Evolutionary conservation across 2,797 vertebrate species (phyloP).

Genomic region (Peromyscus nudipes): DNA sequence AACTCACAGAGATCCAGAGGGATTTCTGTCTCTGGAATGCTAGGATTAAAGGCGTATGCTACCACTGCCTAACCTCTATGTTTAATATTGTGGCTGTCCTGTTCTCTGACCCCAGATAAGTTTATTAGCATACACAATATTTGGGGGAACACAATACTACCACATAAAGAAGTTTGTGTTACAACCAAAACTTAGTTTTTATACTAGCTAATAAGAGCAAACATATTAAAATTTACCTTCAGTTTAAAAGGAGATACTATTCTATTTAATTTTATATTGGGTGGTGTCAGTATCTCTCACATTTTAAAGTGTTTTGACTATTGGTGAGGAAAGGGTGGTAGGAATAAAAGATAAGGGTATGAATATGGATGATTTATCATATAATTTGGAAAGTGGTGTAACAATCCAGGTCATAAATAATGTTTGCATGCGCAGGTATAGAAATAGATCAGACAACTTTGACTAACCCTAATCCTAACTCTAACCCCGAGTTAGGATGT

Average conservation of each 20-base stretch:
- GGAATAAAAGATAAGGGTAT: not conserved
- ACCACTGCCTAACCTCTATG: too few relatives aligned
- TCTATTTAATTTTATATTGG: slow-evolving; percentile 52
- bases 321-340: not conserved
- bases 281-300: not conserved
- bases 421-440: not conserved
- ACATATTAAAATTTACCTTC: slow-evolving; percentile 3
- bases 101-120: too few relatives aligned
- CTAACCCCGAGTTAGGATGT: not conserved
- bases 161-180: not conserved
- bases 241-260: slow-evolving; percentile 17
- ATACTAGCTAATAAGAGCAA: not conserved
- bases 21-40: too few relatives aligned
- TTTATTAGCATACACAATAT: too few relatives aligned
- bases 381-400: not conserved
- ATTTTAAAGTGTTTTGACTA: slow-evolving; percentile 25
- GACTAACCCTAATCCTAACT: not conserved
- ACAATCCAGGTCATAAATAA: not conserved
- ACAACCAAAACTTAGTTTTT: not conserved
- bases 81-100: too few relatives aligned
- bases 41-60: too few relatives aligned
- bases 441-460: slow-evolving; percentile 22
- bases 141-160: too few relatives aligned
- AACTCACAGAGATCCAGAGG: too few relatives aligned
- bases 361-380: not conserved